Evolutionary conservation across 2,888 invertebrate species (phyloP).

Genomic region (Heliconius erato): DNA sequence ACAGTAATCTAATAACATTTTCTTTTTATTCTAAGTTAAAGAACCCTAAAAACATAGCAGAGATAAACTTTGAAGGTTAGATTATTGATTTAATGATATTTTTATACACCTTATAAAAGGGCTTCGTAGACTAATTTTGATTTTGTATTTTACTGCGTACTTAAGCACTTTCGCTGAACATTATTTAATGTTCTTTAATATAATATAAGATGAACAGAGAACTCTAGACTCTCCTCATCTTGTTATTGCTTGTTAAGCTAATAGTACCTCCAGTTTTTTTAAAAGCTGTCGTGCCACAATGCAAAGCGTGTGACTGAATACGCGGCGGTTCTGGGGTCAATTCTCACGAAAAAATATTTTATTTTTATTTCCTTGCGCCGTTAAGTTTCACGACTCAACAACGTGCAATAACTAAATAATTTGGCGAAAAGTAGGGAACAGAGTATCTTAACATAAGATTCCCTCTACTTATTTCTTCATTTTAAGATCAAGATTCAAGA

Average conservation of each 20-base stretch:
- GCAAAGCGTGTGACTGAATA: background rate
- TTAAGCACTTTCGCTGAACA: background rate
- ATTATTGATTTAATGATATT: constrained; percentile 17
- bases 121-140: background rate
- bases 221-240: too few relatives aligned
- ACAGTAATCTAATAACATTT: background rate
- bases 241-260: too few relatives aligned
- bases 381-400: too few relatives aligned
- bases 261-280: too few relatives aligned
- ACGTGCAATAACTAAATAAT: background rate
- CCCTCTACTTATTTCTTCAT: too few relatives aligned
- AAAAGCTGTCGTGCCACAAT: background rate
- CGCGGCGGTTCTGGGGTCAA: background rate
- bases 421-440: background rate
- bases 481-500: too few relatives aligned
- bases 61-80: constrained; percentile 24
- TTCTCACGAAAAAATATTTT: background rate
- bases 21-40: background rate
- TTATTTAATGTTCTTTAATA: background rate
- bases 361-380: too few relatives aligned
- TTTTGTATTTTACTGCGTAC: background rate
- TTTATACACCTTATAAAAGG: constrained; percentile 20
- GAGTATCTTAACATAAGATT: background rate
- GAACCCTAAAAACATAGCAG: constrained; percentile 3
- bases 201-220: background rate